Base-by-base conservation (phyloP, 2,888 invertebrate species). In the Heliconius aoede region DNA sequence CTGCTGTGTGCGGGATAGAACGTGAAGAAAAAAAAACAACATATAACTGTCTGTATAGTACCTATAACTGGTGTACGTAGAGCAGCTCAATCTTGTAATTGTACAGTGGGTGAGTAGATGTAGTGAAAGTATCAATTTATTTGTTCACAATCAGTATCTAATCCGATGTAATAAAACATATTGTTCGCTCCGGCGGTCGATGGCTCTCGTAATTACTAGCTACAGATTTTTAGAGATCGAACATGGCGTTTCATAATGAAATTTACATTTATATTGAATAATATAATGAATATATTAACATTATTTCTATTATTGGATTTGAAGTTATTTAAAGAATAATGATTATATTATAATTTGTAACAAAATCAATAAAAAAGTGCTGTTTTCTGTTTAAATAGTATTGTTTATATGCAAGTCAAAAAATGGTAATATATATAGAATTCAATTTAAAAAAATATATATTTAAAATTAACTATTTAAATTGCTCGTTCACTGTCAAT, bases 181-280 rank as follows among this genome's bases (percentile, higher is more conserved):
- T 83, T 84, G 85, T 84, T 69, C 80, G 81, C 74, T 76, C 78
- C 80, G 74, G 78, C 82, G 83, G 88, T 89, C 88, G 88, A 85
- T 84, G 85, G 83, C 86, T 82, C 82, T 82, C 64, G 83, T 89
- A 86, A 89, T 87, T 84, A 87, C 83, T 82, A 82, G 82, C 85
- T 75, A 24, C 64, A 62, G 60, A 24, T 62, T 74, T 78, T 74
- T 67, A 51, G 68, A 60, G 60, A 72, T 36, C 32, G 36, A 61
- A 40, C 36, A 69, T 11, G 15, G 21, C n/a, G 32, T 62, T 46
- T 32, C 36, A 61, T 24, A 61, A 69, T n/a, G 30, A 55, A 51
- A 69, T 69, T 69, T 32, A 55, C 69, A 69, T 69, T 69, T 69
- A 32, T 69, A 69, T 69, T 69, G 55, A 69, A 55, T 9, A 13